Evolutionary conservation across 2,797 vertebrate genomes (phyloP).

Genomic region (Melanotaenia nigrans): DNA sequence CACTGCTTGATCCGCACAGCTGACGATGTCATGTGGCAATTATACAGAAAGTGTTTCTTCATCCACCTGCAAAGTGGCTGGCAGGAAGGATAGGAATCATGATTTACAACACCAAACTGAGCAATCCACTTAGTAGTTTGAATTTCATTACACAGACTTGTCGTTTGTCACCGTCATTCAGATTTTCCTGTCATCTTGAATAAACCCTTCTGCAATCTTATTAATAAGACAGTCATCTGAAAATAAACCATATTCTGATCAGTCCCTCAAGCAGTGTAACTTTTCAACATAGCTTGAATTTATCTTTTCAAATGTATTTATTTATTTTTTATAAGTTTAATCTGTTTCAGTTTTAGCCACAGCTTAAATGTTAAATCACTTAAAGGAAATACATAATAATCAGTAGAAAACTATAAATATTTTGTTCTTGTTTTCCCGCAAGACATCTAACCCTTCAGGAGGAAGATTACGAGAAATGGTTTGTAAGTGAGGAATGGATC

Average conservation of each 20-base stretch:
- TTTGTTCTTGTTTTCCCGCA: not conserved
- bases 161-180: constrained; percentile 14
- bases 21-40: constrained; percentile 57
- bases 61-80: constrained; percentile 39
- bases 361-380: not conserved
- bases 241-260: not conserved
- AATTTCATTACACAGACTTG: not conserved
- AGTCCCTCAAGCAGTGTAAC: not conserved
- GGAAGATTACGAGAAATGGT: not conserved
- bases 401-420: constrained; percentile 2
- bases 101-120: constrained; percentile 2
- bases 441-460: not conserved
- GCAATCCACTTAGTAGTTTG: constrained; percentile 1
- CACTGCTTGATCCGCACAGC: constrained; percentile 42
- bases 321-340: not conserved
- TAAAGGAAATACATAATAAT: not conserved
- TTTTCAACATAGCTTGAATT: not conserved
- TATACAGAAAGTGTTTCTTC: constrained; percentile 24
- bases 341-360: not conserved
- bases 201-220: not conserved
- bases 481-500: not conserved
- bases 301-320: not conserved
- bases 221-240: not conserved
- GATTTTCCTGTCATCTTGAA: constrained; percentile 3
- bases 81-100: constrained; percentile 1